phyloP scores from a whole-genome alignment of 2,113 vertebrate genomes.

The Gasterosteus nipponicus region DNA sequence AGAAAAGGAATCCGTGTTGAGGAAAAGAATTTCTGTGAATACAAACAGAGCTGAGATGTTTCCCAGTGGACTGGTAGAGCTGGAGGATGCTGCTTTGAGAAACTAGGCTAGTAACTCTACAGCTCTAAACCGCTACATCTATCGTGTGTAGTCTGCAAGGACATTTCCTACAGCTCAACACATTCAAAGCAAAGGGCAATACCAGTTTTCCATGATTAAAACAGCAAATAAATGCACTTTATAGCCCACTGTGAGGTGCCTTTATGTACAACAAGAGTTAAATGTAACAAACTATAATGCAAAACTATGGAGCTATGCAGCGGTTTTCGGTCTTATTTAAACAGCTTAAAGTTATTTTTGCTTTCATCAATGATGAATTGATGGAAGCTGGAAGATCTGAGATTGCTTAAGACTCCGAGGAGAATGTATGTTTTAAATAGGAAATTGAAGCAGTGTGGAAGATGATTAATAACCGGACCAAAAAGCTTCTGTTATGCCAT shows the following conservation, averaged over 20 bases:
- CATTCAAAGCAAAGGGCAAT: conserved; percentile 13
- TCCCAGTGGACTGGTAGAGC: conserved; percentile 32
- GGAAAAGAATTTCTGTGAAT: conserved; percentile 19
- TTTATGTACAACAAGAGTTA: background rate
- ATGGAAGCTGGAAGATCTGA: background rate
- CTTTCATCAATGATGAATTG: background rate
- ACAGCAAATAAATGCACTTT: conserved; percentile 19
- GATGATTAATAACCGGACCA: conserved; percentile 7
- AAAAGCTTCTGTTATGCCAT: background rate
- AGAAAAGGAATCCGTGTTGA: background rate
- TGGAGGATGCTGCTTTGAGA: conserved; percentile 43
- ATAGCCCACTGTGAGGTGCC: background rate
- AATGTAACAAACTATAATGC: background rate
- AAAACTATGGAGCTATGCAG: background rate
- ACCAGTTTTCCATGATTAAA: conserved; percentile 12
- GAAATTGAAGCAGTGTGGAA: background rate
- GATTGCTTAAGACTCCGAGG: too few relatives aligned
- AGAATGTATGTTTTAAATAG: too few relatives aligned
- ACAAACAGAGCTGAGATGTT: conserved; percentile 19
- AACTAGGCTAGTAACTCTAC: conserved; percentile 46
- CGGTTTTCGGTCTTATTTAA: conserved; percentile 5
- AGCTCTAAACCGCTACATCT: conserved; percentile 26
- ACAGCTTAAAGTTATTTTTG: conserved; percentile 16
- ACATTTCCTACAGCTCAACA: conserved; percentile 1
- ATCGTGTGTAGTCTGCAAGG: conserved; percentile 8